A percentile compares a stretch with the other conserved stretches of the same genome.
Conservation (phyloP, 2,888 invertebrate genomes). For the Zelleria hepariella region DNA sequence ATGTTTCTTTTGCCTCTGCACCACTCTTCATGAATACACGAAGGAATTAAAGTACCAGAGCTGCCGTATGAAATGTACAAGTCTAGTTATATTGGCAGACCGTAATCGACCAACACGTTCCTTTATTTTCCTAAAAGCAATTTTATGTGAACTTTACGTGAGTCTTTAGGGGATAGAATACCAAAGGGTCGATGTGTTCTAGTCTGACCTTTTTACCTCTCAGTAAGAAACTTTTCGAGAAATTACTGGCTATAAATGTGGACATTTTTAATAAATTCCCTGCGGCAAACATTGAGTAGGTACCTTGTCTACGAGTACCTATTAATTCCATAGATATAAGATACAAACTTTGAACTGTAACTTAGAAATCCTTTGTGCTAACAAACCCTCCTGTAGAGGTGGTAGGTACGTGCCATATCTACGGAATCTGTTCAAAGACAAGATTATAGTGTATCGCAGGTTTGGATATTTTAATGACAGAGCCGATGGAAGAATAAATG, state of each 20-base stretch:
- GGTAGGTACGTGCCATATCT: background rate
- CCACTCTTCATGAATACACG: background rate
- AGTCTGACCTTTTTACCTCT: background rate
- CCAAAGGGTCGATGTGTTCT: background rate
- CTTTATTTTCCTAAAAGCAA: slow-evolving; percentile 16
- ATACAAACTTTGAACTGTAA: background rate
- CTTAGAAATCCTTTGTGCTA: background rate
- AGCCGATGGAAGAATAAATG: too few relatives aligned
- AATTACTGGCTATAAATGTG: too few relatives aligned
- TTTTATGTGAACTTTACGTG: slow-evolving; percentile 26
- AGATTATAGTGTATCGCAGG: background rate
- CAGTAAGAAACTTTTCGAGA: background rate
- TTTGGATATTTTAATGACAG: too few relatives aligned
- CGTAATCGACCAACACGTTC: background rate
- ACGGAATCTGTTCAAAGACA: background rate
- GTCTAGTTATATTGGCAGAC: background rate
- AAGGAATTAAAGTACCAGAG: background rate
- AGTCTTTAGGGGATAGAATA: slow-evolving; percentile 1
- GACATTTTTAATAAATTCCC: too few relatives aligned
- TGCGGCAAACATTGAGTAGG: too few relatives aligned
- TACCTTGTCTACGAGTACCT: too few relatives aligned
- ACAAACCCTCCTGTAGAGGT: background rate
- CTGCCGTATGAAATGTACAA: slow-evolving; percentile 12
- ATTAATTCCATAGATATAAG: background rate
- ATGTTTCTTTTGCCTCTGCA: too few relatives aligned